Conservation (phyloP, 2,888 invertebrate species). For the Ophion ellenae region DNA sequence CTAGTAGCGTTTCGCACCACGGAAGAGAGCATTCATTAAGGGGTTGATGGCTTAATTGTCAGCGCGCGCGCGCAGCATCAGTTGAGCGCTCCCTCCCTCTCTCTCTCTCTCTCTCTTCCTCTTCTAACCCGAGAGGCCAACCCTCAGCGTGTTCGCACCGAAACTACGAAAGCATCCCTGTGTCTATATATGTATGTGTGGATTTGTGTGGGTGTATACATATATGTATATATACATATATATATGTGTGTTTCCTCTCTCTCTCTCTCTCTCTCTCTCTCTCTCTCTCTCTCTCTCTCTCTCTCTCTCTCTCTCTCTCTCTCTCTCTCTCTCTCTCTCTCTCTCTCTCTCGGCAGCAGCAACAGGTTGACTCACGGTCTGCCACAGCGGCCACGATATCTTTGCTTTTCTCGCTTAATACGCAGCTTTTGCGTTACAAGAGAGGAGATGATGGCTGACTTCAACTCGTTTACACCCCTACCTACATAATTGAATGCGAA, state of each 20-base stretch:
- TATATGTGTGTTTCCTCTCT: neutral
- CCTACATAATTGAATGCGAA: slow-evolving; percentile 72
- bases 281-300: slow-evolving; percentile 30
- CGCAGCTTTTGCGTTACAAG: slow-evolving; percentile 44
- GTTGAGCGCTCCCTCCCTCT: slow-evolving; percentile 43
- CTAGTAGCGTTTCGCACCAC: slow-evolving; percentile 22
- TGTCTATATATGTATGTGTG: slow-evolving; percentile 30
- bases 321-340: slow-evolving; percentile 64
- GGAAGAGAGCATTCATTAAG: slow-evolving; percentile 80
- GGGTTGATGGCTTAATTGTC: slow-evolving; percentile 83
- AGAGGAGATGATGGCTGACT: slow-evolving; percentile 54
- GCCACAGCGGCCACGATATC: slow-evolving; percentile 59
- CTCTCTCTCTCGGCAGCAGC: slow-evolving; percentile 71
- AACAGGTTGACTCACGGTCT: slow-evolving; percentile 79
- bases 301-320: slow-evolving; percentile 55
- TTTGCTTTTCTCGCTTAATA: slow-evolving; percentile 53
- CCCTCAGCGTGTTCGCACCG: slow-evolving; percentile 51
- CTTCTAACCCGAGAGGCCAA: slow-evolving; percentile 38
- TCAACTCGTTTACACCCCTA: slow-evolving; percentile 79
- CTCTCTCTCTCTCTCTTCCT: slow-evolving; percentile 63
- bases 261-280: too few species aligned
- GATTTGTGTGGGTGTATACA: too few species aligned
- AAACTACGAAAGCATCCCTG: slow-evolving; percentile 43
- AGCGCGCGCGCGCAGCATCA: slow-evolving; percentile 72
- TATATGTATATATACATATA: neutral